Base-by-base conservation (phyloP, 2,888 invertebrate species). In the Cantharis flavilabris region DNA sequence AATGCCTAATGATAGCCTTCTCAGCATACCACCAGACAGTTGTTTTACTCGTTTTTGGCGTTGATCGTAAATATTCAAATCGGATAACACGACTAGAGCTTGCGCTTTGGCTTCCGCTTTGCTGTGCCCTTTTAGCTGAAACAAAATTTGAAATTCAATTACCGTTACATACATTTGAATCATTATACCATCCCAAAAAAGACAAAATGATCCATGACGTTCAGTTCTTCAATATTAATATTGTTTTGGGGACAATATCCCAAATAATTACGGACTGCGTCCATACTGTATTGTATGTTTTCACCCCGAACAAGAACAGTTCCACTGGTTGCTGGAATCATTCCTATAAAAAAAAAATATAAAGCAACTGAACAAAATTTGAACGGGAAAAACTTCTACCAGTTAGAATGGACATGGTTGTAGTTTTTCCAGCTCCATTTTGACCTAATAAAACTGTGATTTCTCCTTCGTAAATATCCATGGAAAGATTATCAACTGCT, bases 211-310 rank as follows among this genome's bases (percentile, higher is more conserved):
- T 98, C 94, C n/a, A 90, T 85, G 10, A 97, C 96, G 1, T 94
- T 96, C 76, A 98, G 90, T 84, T 95, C 93, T 9, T 93, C 91
- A 89, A 97, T 96, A 63, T 95, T 90, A 80, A 97, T 91, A 87
- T 97, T 95, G 86, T 97, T 94, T 86, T 98, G 97, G 0, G 98
- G 97, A 87, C 98, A 98, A 72, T 97, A 91, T 0, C 98, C 98
- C 69, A 98, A 90, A 78, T 92, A 91, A 78, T 92, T 91, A 62
- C 96, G 91, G 78, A 96, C 93, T 49, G 90, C 88, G 10, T 91
- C 88, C 83, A 93, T 91, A 79, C 95, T 91, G 0, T 89, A 89
- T 80, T 90, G 89, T 14, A 96, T 92, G 87, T 96, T 94, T 83
- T 92, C 90, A 0, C 93, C 95, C 85, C 94, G 91, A 70, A 97